phyloP scores from a whole-genome alignment of 2,888 invertebrate species.

The Disparrhopalites patrizii region DNA sequence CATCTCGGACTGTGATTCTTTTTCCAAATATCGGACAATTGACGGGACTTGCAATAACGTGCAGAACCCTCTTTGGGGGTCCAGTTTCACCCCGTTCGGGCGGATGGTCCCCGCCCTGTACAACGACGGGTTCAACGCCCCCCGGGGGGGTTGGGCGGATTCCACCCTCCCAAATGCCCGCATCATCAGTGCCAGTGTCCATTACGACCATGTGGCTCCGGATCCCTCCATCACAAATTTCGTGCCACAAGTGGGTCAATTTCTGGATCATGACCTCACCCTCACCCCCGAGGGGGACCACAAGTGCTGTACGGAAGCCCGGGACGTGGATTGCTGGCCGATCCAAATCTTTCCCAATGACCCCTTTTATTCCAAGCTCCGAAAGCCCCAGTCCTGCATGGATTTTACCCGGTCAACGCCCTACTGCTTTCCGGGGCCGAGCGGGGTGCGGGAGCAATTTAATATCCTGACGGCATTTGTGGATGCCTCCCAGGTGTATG shows the following conservation, averaged over 20 bases:
- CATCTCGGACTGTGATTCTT: constrained; percentile 25
- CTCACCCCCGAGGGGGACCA: constrained; percentile 42
- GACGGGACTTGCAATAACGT: constrained; percentile 47
- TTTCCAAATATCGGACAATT: constrained; percentile 40
- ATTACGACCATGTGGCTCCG: constrained; percentile 43
- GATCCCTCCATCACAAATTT: constrained; percentile 46
- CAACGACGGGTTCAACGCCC: constrained; percentile 47
- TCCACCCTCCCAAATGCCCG: constrained; percentile 44
- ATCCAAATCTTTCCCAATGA: constrained; percentile 42
- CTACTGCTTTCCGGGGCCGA: constrained; percentile 44
- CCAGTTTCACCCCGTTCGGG: constrained; percentile 44
- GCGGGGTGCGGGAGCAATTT: constrained; percentile 46
- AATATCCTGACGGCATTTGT: constrained; percentile 46
- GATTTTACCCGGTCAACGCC: constrained; percentile 46
- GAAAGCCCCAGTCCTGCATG: constrained; percentile 37
- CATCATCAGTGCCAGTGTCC: constrained; percentile 43
- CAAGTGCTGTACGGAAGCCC: constrained; percentile 20
- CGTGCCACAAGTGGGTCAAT: constrained; percentile 47
- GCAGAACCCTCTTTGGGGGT: constrained; percentile 40
- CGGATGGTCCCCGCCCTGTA: constrained; percentile 46
- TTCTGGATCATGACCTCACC: constrained; percentile 48
- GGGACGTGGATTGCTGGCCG: constrained; percentile 40
- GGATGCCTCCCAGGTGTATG: constrained; percentile 47
- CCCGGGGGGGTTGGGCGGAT: constrained; percentile 45
- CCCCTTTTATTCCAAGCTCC: constrained; percentile 37